Conservation (phyloP, 2,797 vertebrate genomes). For the Ataeniobius toweri region DNA sequence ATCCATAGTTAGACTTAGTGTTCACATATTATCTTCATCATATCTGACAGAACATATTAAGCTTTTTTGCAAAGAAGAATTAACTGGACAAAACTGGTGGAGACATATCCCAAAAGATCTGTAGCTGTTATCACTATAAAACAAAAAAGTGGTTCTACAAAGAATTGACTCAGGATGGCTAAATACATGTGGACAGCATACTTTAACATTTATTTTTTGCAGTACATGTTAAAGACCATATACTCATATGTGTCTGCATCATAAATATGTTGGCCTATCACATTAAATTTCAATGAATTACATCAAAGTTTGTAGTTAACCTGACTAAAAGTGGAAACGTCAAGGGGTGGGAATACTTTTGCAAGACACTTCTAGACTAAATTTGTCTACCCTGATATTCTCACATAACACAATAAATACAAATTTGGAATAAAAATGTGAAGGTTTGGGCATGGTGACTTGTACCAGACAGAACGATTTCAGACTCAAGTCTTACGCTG, state of each 20-base stretch:
- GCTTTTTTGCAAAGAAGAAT: no score
- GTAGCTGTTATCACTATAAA: background rate
- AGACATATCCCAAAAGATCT: no score
- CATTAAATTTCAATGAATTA: background rate
- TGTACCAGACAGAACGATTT: conserved; percentile 31
- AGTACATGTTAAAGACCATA: background rate
- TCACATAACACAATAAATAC: conserved; percentile 7
- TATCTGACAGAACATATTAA: no score
- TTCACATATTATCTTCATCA: no score
- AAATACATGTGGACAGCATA: background rate
- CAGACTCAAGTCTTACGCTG: conserved; percentile 37
- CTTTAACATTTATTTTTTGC: background rate
- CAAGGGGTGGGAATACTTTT: background rate
- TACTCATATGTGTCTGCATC: background rate
- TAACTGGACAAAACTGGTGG: no score
- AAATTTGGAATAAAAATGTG: background rate
- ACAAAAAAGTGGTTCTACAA: background rate
- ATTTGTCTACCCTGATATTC: no score
- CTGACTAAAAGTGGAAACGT: background rate
- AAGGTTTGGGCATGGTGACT: conserved; percentile 16
- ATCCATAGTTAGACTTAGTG: no score
- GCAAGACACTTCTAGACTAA: background rate
- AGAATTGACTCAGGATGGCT: background rate
- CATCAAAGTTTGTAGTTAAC: background rate
- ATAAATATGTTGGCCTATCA: background rate